Evolutionary conservation across 2,797 vertebrate species (phyloP).

Genomic region (Sebastes matsubarae): DNA sequence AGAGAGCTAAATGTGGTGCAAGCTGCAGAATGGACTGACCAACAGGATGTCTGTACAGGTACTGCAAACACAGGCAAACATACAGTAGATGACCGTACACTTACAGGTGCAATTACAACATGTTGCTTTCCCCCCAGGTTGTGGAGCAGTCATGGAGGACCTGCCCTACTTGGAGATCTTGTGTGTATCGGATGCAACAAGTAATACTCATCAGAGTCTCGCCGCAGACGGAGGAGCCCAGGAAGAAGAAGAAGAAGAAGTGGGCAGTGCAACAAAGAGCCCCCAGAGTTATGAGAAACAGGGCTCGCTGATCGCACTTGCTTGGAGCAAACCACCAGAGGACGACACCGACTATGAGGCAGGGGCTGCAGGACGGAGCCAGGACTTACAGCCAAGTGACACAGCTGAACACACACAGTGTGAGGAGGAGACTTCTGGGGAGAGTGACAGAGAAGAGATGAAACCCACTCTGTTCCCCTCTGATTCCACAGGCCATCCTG

Average conservation of each 20-base stretch:
- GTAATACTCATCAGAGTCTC: not conserved
- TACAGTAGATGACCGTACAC: not conserved
- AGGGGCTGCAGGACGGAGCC: slow-evolving; percentile 3
- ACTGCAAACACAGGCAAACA: slow-evolving; percentile 12
- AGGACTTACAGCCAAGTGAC: slow-evolving; percentile 6
- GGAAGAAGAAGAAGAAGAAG: slow-evolving; percentile 7
- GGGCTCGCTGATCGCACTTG: slow-evolving; percentile 80
- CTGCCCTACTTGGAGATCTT: slow-evolving; percentile 84
- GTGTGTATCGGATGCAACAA: slow-evolving; percentile 48
- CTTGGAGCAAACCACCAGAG: slow-evolving; percentile 80
- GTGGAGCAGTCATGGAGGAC: slow-evolving; percentile 73
- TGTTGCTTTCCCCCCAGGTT: slow-evolving; percentile 58
- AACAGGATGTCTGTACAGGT: slow-evolving; percentile 77
- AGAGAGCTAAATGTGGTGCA: slow-evolving; percentile 2
- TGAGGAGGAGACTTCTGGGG: slow-evolving; percentile 19
- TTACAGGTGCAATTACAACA: not conserved
- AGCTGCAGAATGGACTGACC: slow-evolving; percentile 11
- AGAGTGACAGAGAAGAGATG: slow-evolving; percentile 6
- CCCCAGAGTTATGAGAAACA: slow-evolving; percentile 72
- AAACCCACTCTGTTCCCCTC: not conserved
- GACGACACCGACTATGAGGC: slow-evolving; percentile 15
- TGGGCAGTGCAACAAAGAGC: not conserved
- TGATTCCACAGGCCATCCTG: not conserved
- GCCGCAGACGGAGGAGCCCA: not conserved
- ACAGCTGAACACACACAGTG: slow-evolving; percentile 12